Base-by-base conservation (phyloP, 53 echinoderm and acorn worm species). In the Holothuria leucospilota region DNA sequence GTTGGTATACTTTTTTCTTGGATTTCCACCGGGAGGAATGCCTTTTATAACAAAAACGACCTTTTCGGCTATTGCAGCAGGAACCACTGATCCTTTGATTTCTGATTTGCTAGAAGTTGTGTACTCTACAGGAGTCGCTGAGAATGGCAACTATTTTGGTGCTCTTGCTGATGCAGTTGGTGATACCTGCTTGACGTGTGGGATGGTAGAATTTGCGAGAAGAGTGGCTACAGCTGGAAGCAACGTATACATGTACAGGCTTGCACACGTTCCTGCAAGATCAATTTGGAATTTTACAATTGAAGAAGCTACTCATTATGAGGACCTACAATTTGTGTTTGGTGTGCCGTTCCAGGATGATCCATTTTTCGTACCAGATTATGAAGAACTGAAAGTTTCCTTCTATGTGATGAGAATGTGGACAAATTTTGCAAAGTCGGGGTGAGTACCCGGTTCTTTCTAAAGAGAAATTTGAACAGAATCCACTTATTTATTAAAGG, bases 391-490 rank as follows among this genome's bases (percentile, higher is more conserved):
- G 28, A 78, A 78, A 28, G 46, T 78, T 16, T 39, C 78, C 11
- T 78, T 56, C 30, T 78, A 78, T 58, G 58, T 78, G 18, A 78
- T 78, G 13, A n/a, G 58, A 59, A 78, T 78, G 78, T 78, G 78
- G 78, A 78, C 78, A 59, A 78, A 78, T 29, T 78, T 78, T 27
- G 78, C 59, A 20, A 78, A 78, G 27, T 56, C 78, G 1, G 78
- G 78, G 78, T 78, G 40, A 78, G 78, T 46, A 11, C 46, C 4
- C 46, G 11, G 6, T 9, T 46, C 34, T 34, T 34, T 46, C 46
- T 46, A 7, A 46, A 46, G 3, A 34, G 34, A 34, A 34, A n/a
- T n/a, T n/a, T n/a, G n/a, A n/a, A 34, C 34, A 34, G 34, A 34
- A 34, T 2, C 2, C 3, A 34, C 34, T 34, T 34, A 34, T 34